Percentiles rank a stretch among this genome's conserved stretches.
phyloP scores from a whole-genome alignment of 2,888 invertebrate genomes.

The Rhagonycha fulva region DNA sequence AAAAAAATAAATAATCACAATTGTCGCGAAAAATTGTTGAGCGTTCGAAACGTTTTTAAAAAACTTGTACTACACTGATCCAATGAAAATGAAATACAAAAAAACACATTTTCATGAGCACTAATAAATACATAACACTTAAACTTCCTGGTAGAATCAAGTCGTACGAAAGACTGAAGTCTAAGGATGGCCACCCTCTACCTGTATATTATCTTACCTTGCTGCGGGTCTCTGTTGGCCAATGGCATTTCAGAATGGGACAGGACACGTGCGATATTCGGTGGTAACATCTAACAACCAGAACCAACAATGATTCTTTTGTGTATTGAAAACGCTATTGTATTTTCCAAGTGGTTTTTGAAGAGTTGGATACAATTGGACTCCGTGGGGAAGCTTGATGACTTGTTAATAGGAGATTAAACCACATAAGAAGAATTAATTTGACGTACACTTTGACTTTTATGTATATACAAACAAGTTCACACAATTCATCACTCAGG shows the following conservation, averaged over 20 bases:
- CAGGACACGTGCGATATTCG: slow-evolving; percentile 40
- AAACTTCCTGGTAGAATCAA: slow-evolving; percentile 23
- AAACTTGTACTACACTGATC: not conserved
- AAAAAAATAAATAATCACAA: not conserved
- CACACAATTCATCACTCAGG: not conserved
- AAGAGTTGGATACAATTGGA: slow-evolving; percentile 37
- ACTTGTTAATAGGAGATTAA: slow-evolving; percentile 31
- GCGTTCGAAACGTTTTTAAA: not conserved
- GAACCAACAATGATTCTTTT: slow-evolving; percentile 36
- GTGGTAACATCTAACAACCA: slow-evolving; percentile 30
- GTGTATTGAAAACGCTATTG: slow-evolving; percentile 41
- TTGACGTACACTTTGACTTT: slow-evolving; percentile 28
- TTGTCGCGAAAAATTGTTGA: not conserved
- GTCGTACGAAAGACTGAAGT: slow-evolving; percentile 34
- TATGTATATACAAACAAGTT: not conserved
- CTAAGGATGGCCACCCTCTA: slow-evolving; percentile 35
- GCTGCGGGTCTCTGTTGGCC: slow-evolving; percentile 36
- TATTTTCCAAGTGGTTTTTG: slow-evolving; percentile 44
- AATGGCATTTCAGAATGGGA: slow-evolving; percentile 36
- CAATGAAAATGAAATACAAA: not conserved
- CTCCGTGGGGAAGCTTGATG: slow-evolving; percentile 31
- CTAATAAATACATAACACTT: slow-evolving; percentile 4
- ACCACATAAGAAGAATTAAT: slow-evolving; percentile 25
- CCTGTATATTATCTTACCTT: slow-evolving; percentile 35
- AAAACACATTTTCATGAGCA: slow-evolving; percentile 1